Conservation (phyloP, 2,113 vertebrate genomes). For the Amphilophus citrinellus region DNA sequence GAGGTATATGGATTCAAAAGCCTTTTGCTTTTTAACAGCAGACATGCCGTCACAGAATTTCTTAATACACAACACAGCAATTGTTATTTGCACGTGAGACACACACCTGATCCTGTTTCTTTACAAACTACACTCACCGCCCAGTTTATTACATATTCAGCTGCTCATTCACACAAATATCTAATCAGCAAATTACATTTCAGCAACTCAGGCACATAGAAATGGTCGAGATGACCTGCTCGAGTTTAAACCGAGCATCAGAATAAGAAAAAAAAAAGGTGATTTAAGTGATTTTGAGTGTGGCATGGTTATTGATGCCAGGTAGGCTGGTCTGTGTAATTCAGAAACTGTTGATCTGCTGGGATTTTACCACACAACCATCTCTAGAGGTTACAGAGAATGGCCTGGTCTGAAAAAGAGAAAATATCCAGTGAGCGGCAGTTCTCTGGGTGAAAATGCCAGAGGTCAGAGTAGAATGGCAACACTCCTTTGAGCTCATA, state of each 20-base stretch:
- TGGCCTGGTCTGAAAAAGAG: neutral
- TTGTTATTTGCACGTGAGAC: neutral
- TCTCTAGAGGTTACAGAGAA: neutral
- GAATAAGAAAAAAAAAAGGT: neutral
- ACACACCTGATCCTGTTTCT: neutral
- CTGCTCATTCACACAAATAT: neutral
- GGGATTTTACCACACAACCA: neutral
- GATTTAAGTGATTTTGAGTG: neutral
- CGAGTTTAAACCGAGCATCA: neutral
- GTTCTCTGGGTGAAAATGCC: neutral
- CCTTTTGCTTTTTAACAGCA: neutral
- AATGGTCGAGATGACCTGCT: neutral
- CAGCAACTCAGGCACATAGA: neutral
- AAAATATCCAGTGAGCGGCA: neutral
- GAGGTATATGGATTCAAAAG: neutral
- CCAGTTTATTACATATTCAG: neutral
- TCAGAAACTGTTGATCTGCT: constrained; percentile 6
- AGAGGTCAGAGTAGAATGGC: neutral
- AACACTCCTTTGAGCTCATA: neutral
- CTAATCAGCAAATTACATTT: neutral
- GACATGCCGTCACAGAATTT: neutral
- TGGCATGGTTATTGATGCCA: neutral
- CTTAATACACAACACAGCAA: neutral
- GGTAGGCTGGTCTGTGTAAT: neutral
- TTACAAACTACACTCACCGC: neutral